Conservation (phyloP, 1,140 invertebrate species). For the Aphelinus atriplicis region DNA sequence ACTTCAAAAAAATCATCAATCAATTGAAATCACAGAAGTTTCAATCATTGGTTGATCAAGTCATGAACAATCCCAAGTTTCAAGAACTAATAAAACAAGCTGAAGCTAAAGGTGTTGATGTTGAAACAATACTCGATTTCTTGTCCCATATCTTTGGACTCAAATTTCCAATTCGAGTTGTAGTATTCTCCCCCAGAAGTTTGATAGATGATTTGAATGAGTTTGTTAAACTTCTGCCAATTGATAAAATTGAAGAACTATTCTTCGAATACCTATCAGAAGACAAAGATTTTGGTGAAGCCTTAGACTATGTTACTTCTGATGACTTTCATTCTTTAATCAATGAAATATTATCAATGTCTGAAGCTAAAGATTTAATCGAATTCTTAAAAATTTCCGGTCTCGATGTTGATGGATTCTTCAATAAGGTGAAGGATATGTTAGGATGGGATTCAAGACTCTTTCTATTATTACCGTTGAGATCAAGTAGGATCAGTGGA, state of each 20-base stretch:
- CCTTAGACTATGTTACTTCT: conserved; percentile 39
- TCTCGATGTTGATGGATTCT: conserved; percentile 36
- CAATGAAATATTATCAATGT: conserved; percentile 40
- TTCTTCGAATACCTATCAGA: conserved; percentile 44
- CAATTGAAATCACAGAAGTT: conserved; percentile 44
- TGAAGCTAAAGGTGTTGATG: conserved; percentile 46
- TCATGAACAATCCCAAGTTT: conserved; percentile 44
- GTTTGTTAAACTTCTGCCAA: conserved; percentile 41
- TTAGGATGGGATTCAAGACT: conserved; percentile 23
- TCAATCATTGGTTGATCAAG: conserved; percentile 43
- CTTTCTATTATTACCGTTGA: neutral
- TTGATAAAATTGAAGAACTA: conserved; percentile 37
- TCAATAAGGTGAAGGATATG: conserved; percentile 45
- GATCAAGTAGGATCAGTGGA: conserved; percentile 26
- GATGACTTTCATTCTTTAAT: conserved; percentile 46
- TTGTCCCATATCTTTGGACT: conserved; percentile 45
- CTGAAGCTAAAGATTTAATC: conserved; percentile 40
- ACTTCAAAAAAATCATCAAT: conserved; percentile 47
- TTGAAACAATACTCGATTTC: conserved; percentile 44
- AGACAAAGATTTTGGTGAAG: conserved; percentile 43
- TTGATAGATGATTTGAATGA: conserved; percentile 43
- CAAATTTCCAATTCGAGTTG: conserved; percentile 37
- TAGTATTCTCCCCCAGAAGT: neutral
- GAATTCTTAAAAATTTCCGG: conserved; percentile 43
- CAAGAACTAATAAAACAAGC: conserved; percentile 42